A percentile compares a stretch with the other conserved stretches of the same genome.
These are phyloP conservation scores for Apteryx mantelli DNA, from an alignment of 2,113 vertebrate genomes.

Conservation along the genomic window DNA sequence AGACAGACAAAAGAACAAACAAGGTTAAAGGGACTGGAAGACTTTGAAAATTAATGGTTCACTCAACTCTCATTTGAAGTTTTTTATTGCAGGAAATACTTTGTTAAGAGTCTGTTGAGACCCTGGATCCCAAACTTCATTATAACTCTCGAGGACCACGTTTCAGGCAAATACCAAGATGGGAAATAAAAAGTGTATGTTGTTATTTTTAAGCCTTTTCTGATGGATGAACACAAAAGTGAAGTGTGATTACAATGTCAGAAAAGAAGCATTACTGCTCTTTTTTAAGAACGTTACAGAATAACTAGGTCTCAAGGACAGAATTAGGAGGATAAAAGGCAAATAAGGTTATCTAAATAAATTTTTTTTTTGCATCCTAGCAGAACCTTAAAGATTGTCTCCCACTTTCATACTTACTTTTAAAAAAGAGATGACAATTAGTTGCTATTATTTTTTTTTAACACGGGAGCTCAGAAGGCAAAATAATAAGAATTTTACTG, in stretches of 20 bases:
- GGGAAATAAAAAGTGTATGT: neutral
- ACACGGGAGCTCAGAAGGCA: neutral
- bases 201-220: neutral
- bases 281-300: neutral
- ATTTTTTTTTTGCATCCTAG: neutral
- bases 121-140: neutral
- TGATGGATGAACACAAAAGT: neutral
- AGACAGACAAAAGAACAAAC: constrained; percentile 55
- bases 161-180: neutral
- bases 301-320: neutral
- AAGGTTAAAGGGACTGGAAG: constrained; percentile 61
- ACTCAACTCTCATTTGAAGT: neutral
- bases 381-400: neutral
- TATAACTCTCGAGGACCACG: neutral
- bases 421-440: neutral
- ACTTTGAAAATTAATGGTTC: constrained; percentile 30
- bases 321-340: neutral
- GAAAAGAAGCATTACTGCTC: neutral
- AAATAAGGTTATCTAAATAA: neutral
- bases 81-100: neutral
- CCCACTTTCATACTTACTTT: neutral
- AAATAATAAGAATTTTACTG: neutral
- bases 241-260: neutral
- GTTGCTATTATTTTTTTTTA: neutral
- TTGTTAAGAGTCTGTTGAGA: neutral